Percentiles rank a stretch among this genome's conserved stretches.
Conservation (phyloP, 2,797 vertebrate genomes). For the Anguilla obscura region DNA sequence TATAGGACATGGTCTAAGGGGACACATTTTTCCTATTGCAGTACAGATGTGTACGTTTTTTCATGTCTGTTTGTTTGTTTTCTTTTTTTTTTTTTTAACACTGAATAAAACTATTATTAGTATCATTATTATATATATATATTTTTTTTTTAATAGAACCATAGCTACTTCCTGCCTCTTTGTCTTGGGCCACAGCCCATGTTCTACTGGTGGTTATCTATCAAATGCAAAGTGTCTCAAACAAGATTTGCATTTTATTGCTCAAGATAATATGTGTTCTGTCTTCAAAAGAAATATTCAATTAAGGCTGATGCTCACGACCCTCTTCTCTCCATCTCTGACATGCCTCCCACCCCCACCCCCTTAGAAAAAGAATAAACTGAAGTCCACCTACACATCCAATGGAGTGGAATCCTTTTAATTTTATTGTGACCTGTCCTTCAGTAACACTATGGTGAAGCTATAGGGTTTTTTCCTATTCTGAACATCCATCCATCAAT, state of each 20-base stretch:
- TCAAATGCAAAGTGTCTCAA: not conserved
- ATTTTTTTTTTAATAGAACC: no score
- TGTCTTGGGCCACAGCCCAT: not conserved
- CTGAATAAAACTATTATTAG: no score
- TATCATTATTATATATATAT: no score
- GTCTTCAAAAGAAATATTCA: not conserved
- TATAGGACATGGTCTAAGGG: no score
- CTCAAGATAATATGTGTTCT: not conserved
- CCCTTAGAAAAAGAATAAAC: not conserved
- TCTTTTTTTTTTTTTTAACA: no score
- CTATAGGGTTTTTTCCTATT: not conserved
- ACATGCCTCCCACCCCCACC: not conserved
- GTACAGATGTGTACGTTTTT: no score
- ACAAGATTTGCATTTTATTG: not conserved
- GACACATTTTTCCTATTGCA: no score
- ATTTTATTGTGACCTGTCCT: not conserved
- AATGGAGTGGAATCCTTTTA: not conserved
- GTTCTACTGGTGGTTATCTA: not conserved
- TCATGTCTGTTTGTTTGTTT: no score
- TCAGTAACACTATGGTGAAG: not conserved
- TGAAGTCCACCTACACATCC: not conserved
- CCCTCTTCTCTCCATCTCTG: not conserved
- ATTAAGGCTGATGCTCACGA: not conserved
- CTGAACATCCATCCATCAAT: not conserved
- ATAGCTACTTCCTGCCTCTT: not conserved